Evolutionary conservation across 2,797 vertebrate genomes (phyloP), one percentile per base, ranked within the genome.

Genomic region (Clarias pachynema): DNA sequence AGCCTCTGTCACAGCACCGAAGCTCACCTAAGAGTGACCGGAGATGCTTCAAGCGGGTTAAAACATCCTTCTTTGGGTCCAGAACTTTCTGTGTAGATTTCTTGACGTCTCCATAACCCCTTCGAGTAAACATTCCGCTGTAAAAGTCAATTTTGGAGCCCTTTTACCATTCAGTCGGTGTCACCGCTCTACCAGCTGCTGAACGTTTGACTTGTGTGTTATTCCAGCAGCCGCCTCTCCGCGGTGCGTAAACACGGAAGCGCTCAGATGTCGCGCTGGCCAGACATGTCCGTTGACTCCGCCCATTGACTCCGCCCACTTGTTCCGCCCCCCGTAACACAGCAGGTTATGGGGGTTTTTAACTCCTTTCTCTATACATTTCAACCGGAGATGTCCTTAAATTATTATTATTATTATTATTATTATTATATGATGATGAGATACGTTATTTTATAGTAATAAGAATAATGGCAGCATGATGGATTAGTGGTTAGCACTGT

Each of bases 1-100:
- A 77, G 70, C 80, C 78, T 65, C 79, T 60, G 81, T 72, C 81
- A 79, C n/a, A 44, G 63, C 73, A 62, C 37, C 63, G 7, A 5
- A 60, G 79, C 95, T 98, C 96, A 99, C 98, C 98, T 94, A 98
- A 93, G 92, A 99, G 94, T 22, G 97, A 95, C 69, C 97, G 95
- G 89, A 99, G 98, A 96, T 99, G 98, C 93, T 97, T 99, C 89
- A 99, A 94, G 60, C 98, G 97, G 87, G 98, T 98, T 88, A 97
- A 93, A 5, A 97, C 96, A 92, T 99, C 98, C 95, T 99, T 98
- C 96, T 97, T 98, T 92, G 97, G 97, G 96, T 99, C 98, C 96
- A 99, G 96, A 96, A 97, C 97, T 96, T 99, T 99, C 97, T 99
- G 98, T 93, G 96, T 96, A 94, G 98, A 99, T 96, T 99, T 99